Percentiles rank a stretch among this genome's conserved stretches.
Evolutionary conservation across 2,797 vertebrate genomes (phyloP).

Genomic region (Alexandromys oeconomus): DNA sequence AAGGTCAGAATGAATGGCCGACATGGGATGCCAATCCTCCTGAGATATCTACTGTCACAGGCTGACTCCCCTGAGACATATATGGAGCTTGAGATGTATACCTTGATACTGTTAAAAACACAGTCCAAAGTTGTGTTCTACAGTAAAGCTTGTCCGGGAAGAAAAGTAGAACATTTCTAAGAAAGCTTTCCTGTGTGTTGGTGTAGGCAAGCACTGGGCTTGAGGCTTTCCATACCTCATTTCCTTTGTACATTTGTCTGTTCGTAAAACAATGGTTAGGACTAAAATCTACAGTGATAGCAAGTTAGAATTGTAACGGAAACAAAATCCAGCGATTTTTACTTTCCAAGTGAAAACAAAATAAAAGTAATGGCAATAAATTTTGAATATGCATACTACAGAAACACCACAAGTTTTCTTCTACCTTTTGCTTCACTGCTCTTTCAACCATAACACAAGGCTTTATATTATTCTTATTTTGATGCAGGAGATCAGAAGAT

Average conservation of each 20-base stretch:
- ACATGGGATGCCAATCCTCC: neutral
- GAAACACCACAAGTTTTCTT: no score
- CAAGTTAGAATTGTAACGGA: neutral
- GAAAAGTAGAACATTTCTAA: neutral
- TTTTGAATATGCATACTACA: neutral
- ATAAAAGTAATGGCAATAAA: neutral
- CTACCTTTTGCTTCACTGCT: neutral
- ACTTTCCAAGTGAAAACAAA: neutral
- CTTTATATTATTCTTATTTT: neutral
- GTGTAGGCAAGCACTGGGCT: neutral
- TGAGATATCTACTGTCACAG: neutral
- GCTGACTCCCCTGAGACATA: neutral
- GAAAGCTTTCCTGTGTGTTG: neutral
- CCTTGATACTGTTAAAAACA: neutral
- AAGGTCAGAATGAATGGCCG: neutral
- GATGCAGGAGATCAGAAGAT: neutral
- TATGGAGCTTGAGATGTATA: neutral
- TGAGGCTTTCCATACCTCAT: neutral
- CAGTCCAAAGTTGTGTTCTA: neutral
- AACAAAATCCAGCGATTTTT: neutral
- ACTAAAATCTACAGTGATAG: neutral
- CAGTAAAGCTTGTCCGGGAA: no score
- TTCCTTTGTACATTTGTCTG: neutral
- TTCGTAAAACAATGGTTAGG: conserved; percentile 37
- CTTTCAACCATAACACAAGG: neutral